A percentile compares a stretch with the other conserved stretches of the same genome.
phyloP scores from a whole-genome alignment of 1,140 invertebrate species.

The Pogonus chalceus region DNA sequence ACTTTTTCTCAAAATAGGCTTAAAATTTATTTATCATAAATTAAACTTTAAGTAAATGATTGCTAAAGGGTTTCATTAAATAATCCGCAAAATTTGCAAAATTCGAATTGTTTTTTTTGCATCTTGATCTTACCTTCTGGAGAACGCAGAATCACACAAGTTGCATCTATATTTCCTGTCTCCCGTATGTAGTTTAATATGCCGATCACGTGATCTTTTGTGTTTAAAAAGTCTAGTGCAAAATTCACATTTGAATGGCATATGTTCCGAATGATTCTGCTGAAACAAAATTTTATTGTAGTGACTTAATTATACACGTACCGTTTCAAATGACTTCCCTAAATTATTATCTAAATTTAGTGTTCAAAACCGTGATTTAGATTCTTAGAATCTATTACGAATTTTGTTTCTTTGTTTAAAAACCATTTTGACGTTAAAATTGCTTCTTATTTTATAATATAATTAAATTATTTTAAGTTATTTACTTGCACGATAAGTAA shows the following conservation, averaged over 20 bases:
- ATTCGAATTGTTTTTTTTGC: too few relatives aligned
- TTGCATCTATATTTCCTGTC: constrained; percentile 88
- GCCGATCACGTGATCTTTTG: constrained; percentile 85
- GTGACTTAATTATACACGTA: background rate
- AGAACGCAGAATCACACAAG: constrained; percentile 86
- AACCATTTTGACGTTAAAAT: too few relatives aligned
- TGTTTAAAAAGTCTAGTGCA: constrained; percentile 89
- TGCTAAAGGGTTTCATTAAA: too few relatives aligned
- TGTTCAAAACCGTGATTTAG: background rate
- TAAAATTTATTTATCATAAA: too few relatives aligned
- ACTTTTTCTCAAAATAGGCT: too few relatives aligned
- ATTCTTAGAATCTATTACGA: background rate
- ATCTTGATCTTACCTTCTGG: constrained; percentile 68
- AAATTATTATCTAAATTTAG: too few relatives aligned
- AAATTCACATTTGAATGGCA: constrained; percentile 83
- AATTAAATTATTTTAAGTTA: too few relatives aligned
- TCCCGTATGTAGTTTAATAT: constrained; percentile 90
- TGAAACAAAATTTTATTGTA: constrained; percentile 27
- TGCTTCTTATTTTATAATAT: too few relatives aligned
- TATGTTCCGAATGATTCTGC: constrained; percentile 78
- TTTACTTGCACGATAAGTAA: too few relatives aligned
- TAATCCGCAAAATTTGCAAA: constrained; percentile 3
- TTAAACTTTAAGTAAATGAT: too few relatives aligned
- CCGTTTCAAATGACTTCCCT: background rate
- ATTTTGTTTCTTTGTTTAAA: too few relatives aligned